A percentile compares a stretch with the other conserved stretches of the same genome.
Conservation (phyloP, 1,140 invertebrate genomes). For the fruit fly (Drosophila melanogaster) region DNA sequence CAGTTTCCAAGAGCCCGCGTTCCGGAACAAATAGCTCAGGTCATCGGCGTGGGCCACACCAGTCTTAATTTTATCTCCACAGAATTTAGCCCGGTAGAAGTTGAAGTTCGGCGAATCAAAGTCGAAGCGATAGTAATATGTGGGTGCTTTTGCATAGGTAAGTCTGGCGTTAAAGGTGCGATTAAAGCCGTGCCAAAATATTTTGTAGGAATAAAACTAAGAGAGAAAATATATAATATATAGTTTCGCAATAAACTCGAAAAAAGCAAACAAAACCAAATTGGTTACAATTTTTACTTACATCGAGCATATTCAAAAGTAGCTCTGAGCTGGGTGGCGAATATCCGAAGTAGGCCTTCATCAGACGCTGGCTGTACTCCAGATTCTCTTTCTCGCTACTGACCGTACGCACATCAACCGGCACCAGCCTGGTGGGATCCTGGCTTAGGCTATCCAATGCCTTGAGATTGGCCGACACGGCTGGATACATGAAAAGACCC, state of each 20-base stretch:
- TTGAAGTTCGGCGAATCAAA: conserved; percentile 81
- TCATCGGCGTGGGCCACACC: conserved; percentile 88
- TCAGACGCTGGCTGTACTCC: conserved; percentile 39
- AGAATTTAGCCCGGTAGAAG: conserved; percentile 75
- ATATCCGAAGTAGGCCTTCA: conserved; percentile 66
- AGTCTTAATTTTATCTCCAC: conserved; percentile 58
- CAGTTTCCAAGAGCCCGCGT: conserved; percentile 80
- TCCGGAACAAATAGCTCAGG: conserved; percentile 87
- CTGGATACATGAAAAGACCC: conserved; percentile 75
- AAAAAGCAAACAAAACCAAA: background rate
- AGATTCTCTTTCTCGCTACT: conserved; percentile 41
- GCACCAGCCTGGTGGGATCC: conserved; percentile 50
- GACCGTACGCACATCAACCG: conserved; percentile 40
- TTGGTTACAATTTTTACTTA: conserved; percentile 24
- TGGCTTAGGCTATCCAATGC: conserved; percentile 46
- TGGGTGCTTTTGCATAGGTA: conserved; percentile 75
- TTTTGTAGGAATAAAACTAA: conserved; percentile 77
- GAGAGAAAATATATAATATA: background rate
- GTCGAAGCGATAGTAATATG: conserved; percentile 85
- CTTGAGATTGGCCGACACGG: conserved; percentile 45
- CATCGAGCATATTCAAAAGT: conserved; percentile 62
- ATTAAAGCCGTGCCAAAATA: conserved; percentile 84
- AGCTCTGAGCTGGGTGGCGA: conserved; percentile 31
- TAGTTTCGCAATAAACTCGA: conserved; percentile 13
- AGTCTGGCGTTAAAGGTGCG: conserved; percentile 73